phyloP scores from a whole-genome alignment of 2,888 invertebrate genomes.

The Carcina quercana region DNA sequence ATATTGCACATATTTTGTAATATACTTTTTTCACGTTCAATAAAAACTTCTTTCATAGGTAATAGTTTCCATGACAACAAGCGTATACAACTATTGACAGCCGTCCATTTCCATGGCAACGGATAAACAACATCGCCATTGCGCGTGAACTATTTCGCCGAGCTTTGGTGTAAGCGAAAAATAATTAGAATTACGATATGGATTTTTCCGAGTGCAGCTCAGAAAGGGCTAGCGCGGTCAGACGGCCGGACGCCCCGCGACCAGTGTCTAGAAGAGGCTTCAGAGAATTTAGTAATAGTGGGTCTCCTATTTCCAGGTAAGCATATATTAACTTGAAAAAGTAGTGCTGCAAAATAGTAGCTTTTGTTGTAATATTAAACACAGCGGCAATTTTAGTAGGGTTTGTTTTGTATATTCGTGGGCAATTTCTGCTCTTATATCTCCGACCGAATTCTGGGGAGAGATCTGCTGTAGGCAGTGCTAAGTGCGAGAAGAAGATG shows the following conservation, averaged over 20 bases:
- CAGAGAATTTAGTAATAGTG: conserved; percentile 49
- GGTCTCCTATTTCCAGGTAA: conserved; percentile 51
- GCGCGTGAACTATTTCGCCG: conserved; percentile 42
- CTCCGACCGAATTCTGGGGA: too few species aligned
- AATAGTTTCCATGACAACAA: neutral
- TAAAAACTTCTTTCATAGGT: neutral
- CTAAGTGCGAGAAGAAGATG: too few species aligned
- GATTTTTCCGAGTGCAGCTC: conserved; percentile 58
- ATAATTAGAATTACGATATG: conserved; percentile 38
- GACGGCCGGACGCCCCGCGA: conserved; percentile 41
- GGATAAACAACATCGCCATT: conserved; percentile 41
- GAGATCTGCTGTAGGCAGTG: too few species aligned
- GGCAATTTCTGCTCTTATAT: too few species aligned
- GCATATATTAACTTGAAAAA: too few species aligned
- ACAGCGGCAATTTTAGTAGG: too few species aligned
- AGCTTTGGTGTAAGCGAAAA: conserved; percentile 34
- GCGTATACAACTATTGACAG: neutral
- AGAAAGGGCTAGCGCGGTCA: conserved; percentile 35
- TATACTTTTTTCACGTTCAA: neutral
- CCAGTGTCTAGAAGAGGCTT: conserved; percentile 60
- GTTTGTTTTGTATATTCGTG: too few species aligned
- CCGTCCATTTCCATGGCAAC: conserved; percentile 42
- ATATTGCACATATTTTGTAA: too few species aligned
- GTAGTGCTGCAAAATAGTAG: too few species aligned
- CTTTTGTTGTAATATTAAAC: too few species aligned